Evolutionary conservation across 2,888 invertebrate species (phyloP).

Genomic region (Drosophila birchii): DNA sequence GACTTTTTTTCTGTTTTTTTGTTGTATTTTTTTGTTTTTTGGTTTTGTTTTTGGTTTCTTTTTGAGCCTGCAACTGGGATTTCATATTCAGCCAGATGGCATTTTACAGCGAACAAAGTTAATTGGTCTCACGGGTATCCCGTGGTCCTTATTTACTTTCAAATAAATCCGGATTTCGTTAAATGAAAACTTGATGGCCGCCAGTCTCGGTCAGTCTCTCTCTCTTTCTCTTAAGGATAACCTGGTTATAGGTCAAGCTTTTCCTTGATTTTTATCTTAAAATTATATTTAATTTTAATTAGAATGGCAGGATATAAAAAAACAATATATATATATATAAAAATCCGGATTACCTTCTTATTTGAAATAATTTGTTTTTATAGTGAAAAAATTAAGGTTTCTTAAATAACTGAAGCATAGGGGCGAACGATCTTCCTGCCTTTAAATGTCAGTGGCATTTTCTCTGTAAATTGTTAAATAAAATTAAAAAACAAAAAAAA

Average conservation of each 20-base stretch:
- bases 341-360: too few species aligned
- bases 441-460: not conserved
- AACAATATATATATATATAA: too few species aligned
- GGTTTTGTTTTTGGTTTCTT: conserved; percentile 4
- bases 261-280: not conserved
- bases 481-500: not conserved
- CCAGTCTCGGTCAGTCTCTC: not conserved
- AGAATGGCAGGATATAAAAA: too few species aligned
- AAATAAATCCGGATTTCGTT: conserved; percentile 37
- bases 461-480: not conserved
- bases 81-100: conserved; percentile 38
- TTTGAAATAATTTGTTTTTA: too few species aligned
- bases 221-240: not conserved
- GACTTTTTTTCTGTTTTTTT: not conserved
- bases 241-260: not conserved
- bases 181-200: conserved; percentile 16
- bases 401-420: too few species aligned
- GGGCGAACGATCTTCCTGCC: too few species aligned
- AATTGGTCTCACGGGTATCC: conserved; percentile 35
- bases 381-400: too few species aligned
- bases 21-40: not conserved
- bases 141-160: conserved; percentile 39
- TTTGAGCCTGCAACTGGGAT: conserved; percentile 30
- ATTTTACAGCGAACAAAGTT: conserved; percentile 34
- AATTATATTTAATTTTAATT: not conserved